Conservation (phyloP, 2,113 vertebrate species). For the Percopsis transmontana region DNA sequence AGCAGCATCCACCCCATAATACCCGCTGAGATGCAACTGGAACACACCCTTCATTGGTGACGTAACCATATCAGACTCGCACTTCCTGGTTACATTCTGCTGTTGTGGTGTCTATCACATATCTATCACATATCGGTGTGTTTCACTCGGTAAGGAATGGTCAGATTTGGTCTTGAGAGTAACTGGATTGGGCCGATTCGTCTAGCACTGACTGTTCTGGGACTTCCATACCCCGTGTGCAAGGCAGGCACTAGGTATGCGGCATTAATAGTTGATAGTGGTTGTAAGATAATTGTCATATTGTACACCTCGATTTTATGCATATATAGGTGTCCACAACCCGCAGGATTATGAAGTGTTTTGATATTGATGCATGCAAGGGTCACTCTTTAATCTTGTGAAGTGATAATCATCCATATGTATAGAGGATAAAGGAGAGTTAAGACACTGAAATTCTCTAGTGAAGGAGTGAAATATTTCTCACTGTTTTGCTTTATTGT, state of each 20-base stretch:
- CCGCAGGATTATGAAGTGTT: too few relatives aligned
- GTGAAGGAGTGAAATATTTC: not conserved
- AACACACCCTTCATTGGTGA: slow-evolving; percentile 6
- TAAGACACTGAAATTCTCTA: not conserved
- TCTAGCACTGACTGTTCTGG: slow-evolving; percentile 65
- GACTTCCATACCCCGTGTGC: slow-evolving; percentile 49
- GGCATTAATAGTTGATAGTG: not conserved
- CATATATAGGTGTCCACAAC: too few relatives aligned
- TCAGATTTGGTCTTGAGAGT: slow-evolving; percentile 8
- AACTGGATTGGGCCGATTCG: slow-evolving; percentile 53
- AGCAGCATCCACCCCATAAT: too few relatives aligned
- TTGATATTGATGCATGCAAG: too few relatives aligned
- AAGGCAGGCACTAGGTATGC: slow-evolving; percentile 52
- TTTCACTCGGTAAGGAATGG: slow-evolving; percentile 49
- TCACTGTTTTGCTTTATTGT: slow-evolving; percentile 1
- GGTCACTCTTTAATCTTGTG: too few relatives aligned
- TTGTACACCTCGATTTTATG: too few relatives aligned
- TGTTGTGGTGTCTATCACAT: slow-evolving; percentile 21
- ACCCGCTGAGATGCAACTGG: not conserved
- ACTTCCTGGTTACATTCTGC: slow-evolving; percentile 61
- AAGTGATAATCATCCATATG: too few relatives aligned
- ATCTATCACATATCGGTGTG: not conserved
- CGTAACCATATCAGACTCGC: slow-evolving; percentile 32
- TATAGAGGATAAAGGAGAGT: too few relatives aligned
- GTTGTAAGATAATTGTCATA: too few relatives aligned